Evolutionary conservation across 2,113 vertebrate species (phyloP).

Genomic region (Butastur rufipennis): DNA sequence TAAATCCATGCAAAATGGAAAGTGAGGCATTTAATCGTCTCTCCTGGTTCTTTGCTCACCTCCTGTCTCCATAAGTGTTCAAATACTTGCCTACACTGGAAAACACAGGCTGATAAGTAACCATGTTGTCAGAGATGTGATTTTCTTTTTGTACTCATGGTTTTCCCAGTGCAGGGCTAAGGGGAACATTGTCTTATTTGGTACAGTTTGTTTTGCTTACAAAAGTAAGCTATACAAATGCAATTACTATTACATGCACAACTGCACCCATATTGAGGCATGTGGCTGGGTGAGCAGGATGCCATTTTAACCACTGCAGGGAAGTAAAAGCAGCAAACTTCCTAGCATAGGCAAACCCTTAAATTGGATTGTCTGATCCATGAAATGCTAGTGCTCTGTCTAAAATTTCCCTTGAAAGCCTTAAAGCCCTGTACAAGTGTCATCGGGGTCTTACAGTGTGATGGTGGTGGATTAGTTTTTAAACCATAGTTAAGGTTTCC

Average conservation of each 20-base stretch:
- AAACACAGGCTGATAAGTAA: not conserved
- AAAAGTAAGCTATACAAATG: not conserved
- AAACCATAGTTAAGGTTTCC: not conserved
- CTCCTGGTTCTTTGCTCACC: not conserved
- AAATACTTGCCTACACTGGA: not conserved
- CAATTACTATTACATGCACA: not conserved
- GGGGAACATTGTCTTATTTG: not conserved
- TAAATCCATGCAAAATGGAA: not conserved
- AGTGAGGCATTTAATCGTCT: not conserved
- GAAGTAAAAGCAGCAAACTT: not conserved
- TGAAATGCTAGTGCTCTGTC: conserved; percentile 26
- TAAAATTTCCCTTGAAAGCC: conserved; percentile 32
- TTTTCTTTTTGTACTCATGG: not conserved
- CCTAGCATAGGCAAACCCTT: not conserved
- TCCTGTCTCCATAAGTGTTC: not conserved
- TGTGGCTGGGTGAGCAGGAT: not conserved
- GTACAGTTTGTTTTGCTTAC: not conserved
- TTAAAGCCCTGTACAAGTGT: not conserved
- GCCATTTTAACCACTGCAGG: not conserved
- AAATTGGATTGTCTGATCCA: conserved; percentile 18
- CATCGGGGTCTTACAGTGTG: not conserved
- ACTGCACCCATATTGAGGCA: not conserved
- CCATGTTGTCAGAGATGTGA: not conserved
- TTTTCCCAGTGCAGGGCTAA: not conserved
- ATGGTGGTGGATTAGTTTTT: not conserved